Conservation (phyloP, 2,113 vertebrate species). For the Bungarus multicinctus region DNA sequence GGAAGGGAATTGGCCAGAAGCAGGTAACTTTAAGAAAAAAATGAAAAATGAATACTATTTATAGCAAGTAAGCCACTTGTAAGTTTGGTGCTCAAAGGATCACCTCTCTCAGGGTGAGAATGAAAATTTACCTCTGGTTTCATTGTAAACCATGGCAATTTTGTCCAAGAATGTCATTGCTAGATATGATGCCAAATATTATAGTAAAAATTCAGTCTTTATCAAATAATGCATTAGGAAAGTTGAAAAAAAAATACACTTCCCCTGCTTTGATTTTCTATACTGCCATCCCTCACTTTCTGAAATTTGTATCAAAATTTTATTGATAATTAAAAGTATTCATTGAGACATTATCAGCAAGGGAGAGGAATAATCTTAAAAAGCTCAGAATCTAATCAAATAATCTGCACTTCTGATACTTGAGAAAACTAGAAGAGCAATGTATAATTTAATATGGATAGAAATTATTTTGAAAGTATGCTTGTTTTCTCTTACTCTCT, state of each 20-base stretch:
- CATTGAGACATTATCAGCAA: neutral
- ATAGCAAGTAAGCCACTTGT: neutral
- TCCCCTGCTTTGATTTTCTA: neutral
- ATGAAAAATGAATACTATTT: neutral
- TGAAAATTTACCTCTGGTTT: neutral
- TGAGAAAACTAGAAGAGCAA: neutral
- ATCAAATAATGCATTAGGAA: neutral
- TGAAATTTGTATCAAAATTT: neutral
- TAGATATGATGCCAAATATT: neutral
- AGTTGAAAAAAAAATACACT: neutral
- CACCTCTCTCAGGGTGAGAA: neutral
- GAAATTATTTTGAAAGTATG: neutral
- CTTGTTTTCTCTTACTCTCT: neutral
- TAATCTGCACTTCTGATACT: neutral
- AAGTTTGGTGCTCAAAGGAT: neutral
- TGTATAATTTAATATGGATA: neutral
- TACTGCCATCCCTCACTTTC: neutral
- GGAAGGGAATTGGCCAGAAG: neutral
- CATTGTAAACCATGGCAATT: neutral
- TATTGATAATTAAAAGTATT: neutral
- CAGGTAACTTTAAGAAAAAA: neutral
- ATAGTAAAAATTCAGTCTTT: neutral
- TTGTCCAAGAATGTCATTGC: neutral
- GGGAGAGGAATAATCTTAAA: too few species aligned
- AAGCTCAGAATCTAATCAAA: neutral